Conservation (phyloP, 2,888 invertebrate genomes). For the Protonemura montana region DNA sequence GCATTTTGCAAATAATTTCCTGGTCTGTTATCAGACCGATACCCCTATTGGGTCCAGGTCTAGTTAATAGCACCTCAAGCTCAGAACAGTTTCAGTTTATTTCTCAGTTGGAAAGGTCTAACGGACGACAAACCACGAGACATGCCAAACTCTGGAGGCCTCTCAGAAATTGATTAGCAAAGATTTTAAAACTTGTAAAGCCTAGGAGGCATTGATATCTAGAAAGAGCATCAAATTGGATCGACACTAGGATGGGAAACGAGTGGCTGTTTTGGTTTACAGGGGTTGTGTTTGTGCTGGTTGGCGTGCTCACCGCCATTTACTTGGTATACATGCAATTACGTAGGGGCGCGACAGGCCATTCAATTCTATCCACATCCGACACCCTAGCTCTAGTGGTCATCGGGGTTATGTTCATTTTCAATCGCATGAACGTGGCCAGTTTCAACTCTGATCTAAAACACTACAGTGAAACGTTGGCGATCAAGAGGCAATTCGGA, state of each 20-base stretch:
- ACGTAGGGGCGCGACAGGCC: slow-evolving; percentile 51
- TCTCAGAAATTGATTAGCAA: no score
- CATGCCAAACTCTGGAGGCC: no score
- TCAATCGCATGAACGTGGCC: slow-evolving; percentile 48
- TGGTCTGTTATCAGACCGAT: not conserved
- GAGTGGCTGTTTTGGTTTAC: slow-evolving; percentile 50
- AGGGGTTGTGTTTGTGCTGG: slow-evolving; percentile 53
- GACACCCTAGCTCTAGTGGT: slow-evolving; percentile 53
- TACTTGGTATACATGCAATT: slow-evolving; percentile 52
- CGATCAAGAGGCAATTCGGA: not conserved
- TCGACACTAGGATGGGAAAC: slow-evolving; percentile 52
- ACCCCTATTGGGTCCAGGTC: not conserved
- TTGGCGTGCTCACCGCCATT: slow-evolving; percentile 52
- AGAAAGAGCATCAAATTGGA: slow-evolving; percentile 32
- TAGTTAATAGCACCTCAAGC: not conserved
- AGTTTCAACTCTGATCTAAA: slow-evolving; percentile 26
- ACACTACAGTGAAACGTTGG: slow-evolving; percentile 26
- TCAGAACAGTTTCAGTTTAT: no score
- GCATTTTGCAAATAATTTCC: not conserved
- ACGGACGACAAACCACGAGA: no score
- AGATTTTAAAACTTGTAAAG: no score
- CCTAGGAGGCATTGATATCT: no score
- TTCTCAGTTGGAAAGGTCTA: no score
- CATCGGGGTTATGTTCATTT: slow-evolving; percentile 51
- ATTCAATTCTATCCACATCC: slow-evolving; percentile 54